phyloP scores from a whole-genome alignment of 1,140 invertebrate genomes.

The Meteorus sp. region DNA sequence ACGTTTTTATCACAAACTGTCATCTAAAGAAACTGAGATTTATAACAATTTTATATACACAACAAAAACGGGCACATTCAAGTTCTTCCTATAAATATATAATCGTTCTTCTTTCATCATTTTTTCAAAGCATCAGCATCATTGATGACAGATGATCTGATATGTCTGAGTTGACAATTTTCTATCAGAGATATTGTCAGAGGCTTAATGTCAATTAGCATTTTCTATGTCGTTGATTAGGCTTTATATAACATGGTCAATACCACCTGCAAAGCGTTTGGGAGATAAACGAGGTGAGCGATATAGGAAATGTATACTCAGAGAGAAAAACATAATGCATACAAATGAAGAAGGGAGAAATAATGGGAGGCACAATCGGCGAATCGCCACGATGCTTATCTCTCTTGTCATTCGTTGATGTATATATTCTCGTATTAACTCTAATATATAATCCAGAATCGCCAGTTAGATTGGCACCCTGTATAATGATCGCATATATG shows the following conservation, averaged over 20 bases:
- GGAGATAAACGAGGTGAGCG: no score
- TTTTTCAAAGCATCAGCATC: no score
- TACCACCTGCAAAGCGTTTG: constrained; percentile 46
- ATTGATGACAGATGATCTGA: constrained; percentile 1
- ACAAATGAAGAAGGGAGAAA: constrained; percentile 12
- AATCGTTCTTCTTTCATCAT: no score
- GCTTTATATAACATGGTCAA: constrained; percentile 39
- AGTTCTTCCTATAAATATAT: no score
- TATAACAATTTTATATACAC: no score
- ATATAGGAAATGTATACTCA: no score
- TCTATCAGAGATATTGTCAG: neutral
- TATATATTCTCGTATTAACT: no score
- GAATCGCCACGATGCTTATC: constrained; percentile 38
- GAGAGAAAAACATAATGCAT: constrained; percentile 8
- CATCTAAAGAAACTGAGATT: no score
- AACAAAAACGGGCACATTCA: no score
- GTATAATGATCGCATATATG: no score
- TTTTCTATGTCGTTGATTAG: constrained; percentile 45
- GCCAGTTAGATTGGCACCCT: no score
- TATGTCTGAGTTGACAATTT: neutral
- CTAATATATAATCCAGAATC: constrained; percentile 36
- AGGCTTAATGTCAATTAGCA: constrained; percentile 52
- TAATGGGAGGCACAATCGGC: constrained; percentile 7
- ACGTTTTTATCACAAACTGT: no score
- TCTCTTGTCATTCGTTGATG: constrained; percentile 57